These are phyloP conservation scores for Hemitrygon akajei DNA, from an alignment of 2,797 vertebrate species.

Conservation along the genomic window DNA sequence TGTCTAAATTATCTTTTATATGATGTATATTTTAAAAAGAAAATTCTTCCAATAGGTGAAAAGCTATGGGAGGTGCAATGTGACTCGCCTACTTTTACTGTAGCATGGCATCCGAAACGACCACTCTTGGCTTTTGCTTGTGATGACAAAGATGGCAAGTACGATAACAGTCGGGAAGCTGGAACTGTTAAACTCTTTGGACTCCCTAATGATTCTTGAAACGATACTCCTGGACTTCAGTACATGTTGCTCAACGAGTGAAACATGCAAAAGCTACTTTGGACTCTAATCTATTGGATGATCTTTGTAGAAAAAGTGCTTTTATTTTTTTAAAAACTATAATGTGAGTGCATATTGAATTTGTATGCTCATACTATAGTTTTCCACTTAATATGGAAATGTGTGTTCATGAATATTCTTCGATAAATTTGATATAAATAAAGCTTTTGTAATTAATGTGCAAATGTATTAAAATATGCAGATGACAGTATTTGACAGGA, in stretches of 20 bases:
- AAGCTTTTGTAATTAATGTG: not conserved
- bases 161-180: conserved; percentile 88
- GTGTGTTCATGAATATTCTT: not conserved
- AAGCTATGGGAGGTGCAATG: conserved; percentile 98
- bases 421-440: not conserved
- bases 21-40: no score
- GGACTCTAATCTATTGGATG: not conserved
- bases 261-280: not conserved
- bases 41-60: conserved; percentile 66
- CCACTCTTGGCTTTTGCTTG: conserved; percentile 90
- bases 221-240: not conserved
- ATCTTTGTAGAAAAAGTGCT: not conserved
- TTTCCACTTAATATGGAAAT: not conserved
- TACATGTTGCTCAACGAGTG: not conserved
- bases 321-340: not conserved
- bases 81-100: conserved; percentile 92
- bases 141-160: conserved; percentile 96
- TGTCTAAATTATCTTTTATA: not conserved
- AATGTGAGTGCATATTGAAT: not conserved
- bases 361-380: not conserved
- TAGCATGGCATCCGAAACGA: conserved; percentile 94
- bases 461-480: no score
- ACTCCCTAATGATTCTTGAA: conserved; percentile 84
- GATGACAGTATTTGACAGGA: not conserved
- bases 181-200: conserved; percentile 95